Base-by-base conservation (phyloP, 2,797 vertebrate species). In the Enteromius fasciolatus region DNA sequence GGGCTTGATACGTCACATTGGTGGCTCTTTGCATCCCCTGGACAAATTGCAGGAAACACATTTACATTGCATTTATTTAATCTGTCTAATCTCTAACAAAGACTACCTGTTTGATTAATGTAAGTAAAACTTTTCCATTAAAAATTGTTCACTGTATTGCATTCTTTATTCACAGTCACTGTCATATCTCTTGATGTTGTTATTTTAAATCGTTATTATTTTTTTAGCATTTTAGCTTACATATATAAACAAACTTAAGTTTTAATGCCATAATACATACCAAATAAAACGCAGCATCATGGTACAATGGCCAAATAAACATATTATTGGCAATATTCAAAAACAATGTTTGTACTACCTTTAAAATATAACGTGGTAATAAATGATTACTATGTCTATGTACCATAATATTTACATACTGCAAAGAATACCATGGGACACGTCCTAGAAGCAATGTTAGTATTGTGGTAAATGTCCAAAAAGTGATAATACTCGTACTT, bases 1-100 rank as follows among this genome's bases (percentile, higher is more conserved):
- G 98, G 70, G 98, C 98, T 91, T 99, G 98, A 87, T 99, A 99
- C 64, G 98, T 99, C 85, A 99, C 98, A 33, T 99, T 99, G 31
- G 98, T 99, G 46, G 98, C 97, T 86, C 98, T 95, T 88, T 99
- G 98, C 96, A 95, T 98, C 82, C 97, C 97, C 98, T 99, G 87
- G 78, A 83, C 92, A 89, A 33, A 0, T 86, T 9, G 63, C 1
- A 78, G 3, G 59, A 54, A 59, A 77, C 46, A 79, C 33, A 36
- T 36, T 36, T 36, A 36, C 33, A 36, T 36, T 5, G 5, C 14
- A 46, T 17, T 61, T 0, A 54, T 15, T 39, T 23, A 1, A 50
- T 57, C 28, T 28, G 18, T 66, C 41, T 52, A 25, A 7, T 67
- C 4, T 41, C n/a, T 31, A 8, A 5, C 63, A 0, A 9, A 5